Percentiles rank a stretch among this genome's conserved stretches.
These are phyloP conservation scores for Cydia splendana DNA, from an alignment of 1,140 invertebrate genomes.

Conservation along the genomic window DNA sequence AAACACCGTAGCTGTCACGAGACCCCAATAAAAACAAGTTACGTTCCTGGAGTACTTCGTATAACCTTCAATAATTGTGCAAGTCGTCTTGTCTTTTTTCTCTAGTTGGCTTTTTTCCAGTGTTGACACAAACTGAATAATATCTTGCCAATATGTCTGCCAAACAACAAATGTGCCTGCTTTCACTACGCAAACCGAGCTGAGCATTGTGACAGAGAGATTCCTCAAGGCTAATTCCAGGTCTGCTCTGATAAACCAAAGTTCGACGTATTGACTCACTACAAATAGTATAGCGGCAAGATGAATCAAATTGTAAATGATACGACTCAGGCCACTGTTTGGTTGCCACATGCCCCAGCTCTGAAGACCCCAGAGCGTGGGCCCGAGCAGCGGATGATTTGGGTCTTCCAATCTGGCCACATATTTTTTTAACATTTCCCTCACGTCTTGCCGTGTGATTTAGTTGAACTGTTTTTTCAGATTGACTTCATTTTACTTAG, in stretches of 20 bases:
- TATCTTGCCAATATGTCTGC: conserved; percentile 56
- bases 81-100: conserved; percentile 42
- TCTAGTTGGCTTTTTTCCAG: conserved; percentile 53
- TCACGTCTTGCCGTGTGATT: conserved; percentile 26
- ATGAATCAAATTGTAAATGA: conserved; percentile 53
- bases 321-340: conserved; percentile 37
- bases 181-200: conserved; percentile 63
- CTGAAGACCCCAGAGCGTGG: conserved; percentile 57
- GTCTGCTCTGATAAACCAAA: conserved; percentile 58
- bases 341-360: conserved; percentile 63
- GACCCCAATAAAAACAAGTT: conserved; percentile 62
- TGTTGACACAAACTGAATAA: conserved; percentile 56
- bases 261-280: conserved; percentile 61
- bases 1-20: conserved; percentile 59
- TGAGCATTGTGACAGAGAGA: conserved; percentile 65
- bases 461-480: conserved; percentile 20
- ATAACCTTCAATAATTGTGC: conserved; percentile 52
- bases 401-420: conserved; percentile 49
- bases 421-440: conserved; percentile 36
- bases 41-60: conserved; percentile 59
- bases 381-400: conserved; percentile 54
- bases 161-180: conserved; percentile 58
- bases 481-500: conserved; percentile 24
- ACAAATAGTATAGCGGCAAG: conserved; percentile 57
- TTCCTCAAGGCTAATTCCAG: conserved; percentile 59